Evolutionary conservation across 2,888 invertebrate genomes (phyloP).

Genomic region (Plebejus melissa): DNA sequence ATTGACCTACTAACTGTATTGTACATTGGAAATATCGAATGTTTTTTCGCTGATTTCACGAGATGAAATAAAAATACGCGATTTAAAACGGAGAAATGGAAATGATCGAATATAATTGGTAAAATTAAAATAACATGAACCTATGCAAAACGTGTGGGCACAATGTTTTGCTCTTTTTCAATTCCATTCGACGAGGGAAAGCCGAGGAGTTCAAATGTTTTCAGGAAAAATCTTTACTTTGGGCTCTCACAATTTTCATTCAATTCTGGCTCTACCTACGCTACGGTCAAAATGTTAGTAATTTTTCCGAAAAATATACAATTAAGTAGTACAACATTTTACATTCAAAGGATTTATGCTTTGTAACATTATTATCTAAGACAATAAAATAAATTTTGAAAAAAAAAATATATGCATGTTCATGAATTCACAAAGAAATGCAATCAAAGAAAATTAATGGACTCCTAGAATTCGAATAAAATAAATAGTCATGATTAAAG

Average conservation of each 20-base stretch:
- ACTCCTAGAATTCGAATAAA: slow-evolving; percentile 3
- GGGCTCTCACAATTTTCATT: background rate
- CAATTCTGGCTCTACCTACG: background rate
- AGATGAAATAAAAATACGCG: slow-evolving; percentile 30
- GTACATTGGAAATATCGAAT: slow-evolving; percentile 31
- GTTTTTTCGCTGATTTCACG: slow-evolving; percentile 34
- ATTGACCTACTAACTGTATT: slow-evolving; percentile 43
- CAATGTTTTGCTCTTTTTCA: background rate
- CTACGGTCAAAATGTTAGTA: background rate
- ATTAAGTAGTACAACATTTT: too few relatives aligned
- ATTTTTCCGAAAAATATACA: too few relatives aligned
- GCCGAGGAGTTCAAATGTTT: background rate
- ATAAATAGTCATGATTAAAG: slow-evolving; percentile 40
- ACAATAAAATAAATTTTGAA: background rate
- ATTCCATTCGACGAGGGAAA: background rate
- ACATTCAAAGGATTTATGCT: too few relatives aligned
- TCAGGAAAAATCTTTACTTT: background rate
- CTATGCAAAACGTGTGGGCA: background rate
- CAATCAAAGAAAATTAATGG: slow-evolving; percentile 14
- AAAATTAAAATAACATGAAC: slow-evolving; percentile 25
- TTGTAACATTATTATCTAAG: too few relatives aligned
- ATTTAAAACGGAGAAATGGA: slow-evolving; percentile 29
- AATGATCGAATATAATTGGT: slow-evolving; percentile 19
- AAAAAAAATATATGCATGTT: background rate
- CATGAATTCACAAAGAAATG: background rate